Evolutionary conservation across 2,888 invertebrate species (phyloP), one percentile per base, ranked within the genome.

Genomic region (Limnephilus rhombicus): DNA sequence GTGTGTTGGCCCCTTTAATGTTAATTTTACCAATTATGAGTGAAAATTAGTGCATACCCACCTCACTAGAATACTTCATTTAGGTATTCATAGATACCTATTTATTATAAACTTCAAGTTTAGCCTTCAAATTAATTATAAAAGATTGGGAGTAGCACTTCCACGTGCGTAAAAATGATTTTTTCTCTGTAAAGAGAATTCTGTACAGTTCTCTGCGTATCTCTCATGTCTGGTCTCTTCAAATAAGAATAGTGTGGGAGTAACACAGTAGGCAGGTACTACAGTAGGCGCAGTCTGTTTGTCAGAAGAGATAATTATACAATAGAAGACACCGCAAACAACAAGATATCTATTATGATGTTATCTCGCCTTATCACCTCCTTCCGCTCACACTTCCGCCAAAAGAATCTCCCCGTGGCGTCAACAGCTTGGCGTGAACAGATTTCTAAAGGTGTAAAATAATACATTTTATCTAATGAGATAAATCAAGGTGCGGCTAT

Each of bases 371-470:
- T 82, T 82, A 82, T 82, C 82, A 82, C 31, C 34, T 82, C 82
- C 82, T 82, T 82, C 82, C 82, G 82, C 34, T 82, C 34, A 82
- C 29, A 82, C 82, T 82, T 82, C 82, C 82, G 29, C 82, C 29
- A 82, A 82, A 29, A 29, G 82, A 82, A 68, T 68, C 53, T 68
- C 53, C 18, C 18, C 18, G 18, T 15, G 18, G 53, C 53, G 18
- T 53, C 18, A 53, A 53, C 18, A 18, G 13, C 18, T 18, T 53
- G 4, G 3, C 31, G 31, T 31, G 31, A 18, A 68, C 53, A 24
- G 53, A 68, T 68, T 68, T 68, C 53, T 68, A 68, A 24, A 68
- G 24, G 53, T 68, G 53, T 49, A 49, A 13, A 15, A 49, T 49
- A 49, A 49, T 49, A 12, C 12, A 49, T 15, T 49, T 49, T 49